Conservation (phyloP, 1,140 invertebrate genomes). For the Atta texana region DNA sequence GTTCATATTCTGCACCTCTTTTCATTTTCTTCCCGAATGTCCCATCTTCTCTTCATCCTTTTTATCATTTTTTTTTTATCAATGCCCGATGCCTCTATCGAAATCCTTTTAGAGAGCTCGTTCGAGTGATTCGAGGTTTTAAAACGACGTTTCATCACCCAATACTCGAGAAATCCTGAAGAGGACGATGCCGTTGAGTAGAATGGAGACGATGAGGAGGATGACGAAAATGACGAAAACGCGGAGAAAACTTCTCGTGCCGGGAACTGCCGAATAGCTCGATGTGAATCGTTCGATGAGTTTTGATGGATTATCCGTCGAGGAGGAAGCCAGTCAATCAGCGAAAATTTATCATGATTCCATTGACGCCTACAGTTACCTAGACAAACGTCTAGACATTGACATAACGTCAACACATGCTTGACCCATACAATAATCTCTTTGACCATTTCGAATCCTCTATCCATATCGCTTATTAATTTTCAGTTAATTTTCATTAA, state of each 20-base stretch:
- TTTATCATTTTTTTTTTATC: slow-evolving; percentile 36
- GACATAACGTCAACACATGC: not conserved
- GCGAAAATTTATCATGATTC: slow-evolving; percentile 68
- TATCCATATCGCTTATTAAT: not conserved
- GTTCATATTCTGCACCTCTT: not conserved
- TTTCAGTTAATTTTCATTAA: not conserved
- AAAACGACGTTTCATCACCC: slow-evolving; percentile 74
- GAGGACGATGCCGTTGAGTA: slow-evolving; percentile 30
- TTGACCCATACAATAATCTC: not conserved
- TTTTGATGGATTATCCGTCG: slow-evolving; percentile 73
- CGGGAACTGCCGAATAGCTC: slow-evolving; percentile 43
- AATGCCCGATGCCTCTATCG: slow-evolving; percentile 70
- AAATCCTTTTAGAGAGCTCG: slow-evolving; percentile 74
- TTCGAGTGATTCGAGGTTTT: slow-evolving; percentile 75
- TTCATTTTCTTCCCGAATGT: slow-evolving; percentile 12
- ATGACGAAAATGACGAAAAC: slow-evolving; percentile 52
- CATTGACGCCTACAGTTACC: slow-evolving; percentile 41
- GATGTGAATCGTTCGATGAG: slow-evolving; percentile 59
- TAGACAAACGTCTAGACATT: slow-evolving; percentile 41
- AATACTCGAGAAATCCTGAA: slow-evolving; percentile 66
- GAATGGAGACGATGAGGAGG: slow-evolving; percentile 51
- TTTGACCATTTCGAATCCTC: not conserved
- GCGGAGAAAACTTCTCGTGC: slow-evolving; percentile 59
- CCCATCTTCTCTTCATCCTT: not conserved
- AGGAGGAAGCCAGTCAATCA: slow-evolving; percentile 64